These are phyloP conservation scores for Gallinago nigripennis DNA, from an alignment of 2,797 vertebrate species.

Conservation along the genomic window DNA sequence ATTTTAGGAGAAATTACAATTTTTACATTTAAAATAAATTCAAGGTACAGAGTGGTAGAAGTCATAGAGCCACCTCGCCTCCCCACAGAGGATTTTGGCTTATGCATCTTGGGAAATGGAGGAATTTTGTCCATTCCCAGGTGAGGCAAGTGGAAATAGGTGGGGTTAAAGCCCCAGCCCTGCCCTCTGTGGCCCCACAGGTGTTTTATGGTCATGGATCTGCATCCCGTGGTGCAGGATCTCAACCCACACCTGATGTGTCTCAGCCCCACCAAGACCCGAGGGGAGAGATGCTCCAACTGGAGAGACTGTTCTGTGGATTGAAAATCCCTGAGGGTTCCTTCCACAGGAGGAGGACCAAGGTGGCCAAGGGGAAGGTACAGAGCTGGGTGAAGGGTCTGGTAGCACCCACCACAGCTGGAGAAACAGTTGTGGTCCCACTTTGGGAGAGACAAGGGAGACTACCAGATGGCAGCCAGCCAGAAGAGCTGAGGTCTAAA, in stretches of 20 bases:
- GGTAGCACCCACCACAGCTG: slow-evolving; percentile 33
- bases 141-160: background rate
- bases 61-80: background rate
- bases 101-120: background rate
- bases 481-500: slow-evolving; percentile 37
- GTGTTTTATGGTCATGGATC: background rate
- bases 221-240: accelerated
- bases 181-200: background rate
- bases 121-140: background rate
- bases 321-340: background rate
- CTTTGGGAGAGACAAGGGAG: slow-evolving; percentile 31
- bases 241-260: too few relatives aligned
- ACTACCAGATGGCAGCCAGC: slow-evolving; percentile 50
- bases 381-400: background rate
- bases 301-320: background rate
- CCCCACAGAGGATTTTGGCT: background rate
- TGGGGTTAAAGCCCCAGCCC: background rate
- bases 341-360: background rate
- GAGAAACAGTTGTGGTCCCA: slow-evolving; percentile 13
- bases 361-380: background rate
- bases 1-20: background rate
- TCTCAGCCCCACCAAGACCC: background rate
- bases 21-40: background rate
- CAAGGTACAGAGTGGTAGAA: background rate
- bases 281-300: accelerated